phyloP scores from a whole-genome alignment of 2,113 vertebrate species.

The Crotalus helleri region DNA sequence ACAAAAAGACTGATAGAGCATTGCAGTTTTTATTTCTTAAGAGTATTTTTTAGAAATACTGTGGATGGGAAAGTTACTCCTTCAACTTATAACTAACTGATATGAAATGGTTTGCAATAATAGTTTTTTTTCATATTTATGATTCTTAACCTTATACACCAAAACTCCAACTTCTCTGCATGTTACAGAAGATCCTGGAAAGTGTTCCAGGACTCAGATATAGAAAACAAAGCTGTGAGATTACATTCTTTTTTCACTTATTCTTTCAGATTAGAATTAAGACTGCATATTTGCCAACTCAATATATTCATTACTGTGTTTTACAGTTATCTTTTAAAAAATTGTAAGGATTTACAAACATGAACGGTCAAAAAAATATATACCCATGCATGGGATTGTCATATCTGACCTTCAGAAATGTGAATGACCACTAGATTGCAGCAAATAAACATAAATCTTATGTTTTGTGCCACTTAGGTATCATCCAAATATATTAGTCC shows the following conservation, averaged over 20 bases:
- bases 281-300: not conserved
- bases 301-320: not conserved
- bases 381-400: not conserved
- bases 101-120: conserved; percentile 9
- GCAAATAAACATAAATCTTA: not conserved
- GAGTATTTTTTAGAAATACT: not conserved
- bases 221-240: not conserved
- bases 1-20: conserved; percentile 27
- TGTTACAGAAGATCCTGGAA: not conserved
- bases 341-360: not conserved
- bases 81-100: not conserved
- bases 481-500: not conserved
- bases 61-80: not conserved
- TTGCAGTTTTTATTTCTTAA: not conserved
- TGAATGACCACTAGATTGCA: not conserved
- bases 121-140: not conserved
- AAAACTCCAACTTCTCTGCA: not conserved
- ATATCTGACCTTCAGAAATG: not conserved
- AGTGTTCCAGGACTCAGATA: not conserved
- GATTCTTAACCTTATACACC: not conserved
- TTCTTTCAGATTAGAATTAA: not conserved
- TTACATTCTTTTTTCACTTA: not conserved
- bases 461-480: not conserved
- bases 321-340: not conserved
- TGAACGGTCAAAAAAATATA: too few species aligned